phyloP scores from a whole-genome alignment of 2,888 invertebrate species.

The Thereva nobilitata region DNA sequence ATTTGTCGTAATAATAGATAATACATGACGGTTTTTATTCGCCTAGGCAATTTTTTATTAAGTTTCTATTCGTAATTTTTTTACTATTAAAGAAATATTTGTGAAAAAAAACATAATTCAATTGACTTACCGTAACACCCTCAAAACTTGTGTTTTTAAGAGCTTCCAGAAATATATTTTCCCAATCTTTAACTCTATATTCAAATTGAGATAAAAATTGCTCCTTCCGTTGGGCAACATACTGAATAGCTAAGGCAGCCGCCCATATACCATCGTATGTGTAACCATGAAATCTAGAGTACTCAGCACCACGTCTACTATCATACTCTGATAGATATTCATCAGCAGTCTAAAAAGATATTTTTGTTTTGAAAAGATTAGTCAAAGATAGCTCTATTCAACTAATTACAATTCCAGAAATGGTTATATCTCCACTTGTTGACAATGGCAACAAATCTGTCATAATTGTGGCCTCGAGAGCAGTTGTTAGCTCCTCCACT shows the following conservation, averaged over 20 bases:
- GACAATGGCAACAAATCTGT: conserved; percentile 86
- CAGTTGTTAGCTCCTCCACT: conserved; percentile 71
- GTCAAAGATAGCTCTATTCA: background rate
- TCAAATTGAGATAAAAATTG: conserved; percentile 80
- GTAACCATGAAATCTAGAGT: conserved; percentile 95
- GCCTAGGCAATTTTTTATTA: too few species aligned
- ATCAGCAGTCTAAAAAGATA: conserved; percentile 73
- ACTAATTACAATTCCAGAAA: conserved; percentile 82
- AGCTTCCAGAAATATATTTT: conserved; percentile 82
- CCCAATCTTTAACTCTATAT: conserved; percentile 86
- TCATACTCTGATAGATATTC: conserved; percentile 88
- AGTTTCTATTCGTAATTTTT: background rate
- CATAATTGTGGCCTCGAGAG: conserved; percentile 85
- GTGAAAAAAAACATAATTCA: background rate
- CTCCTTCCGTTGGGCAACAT: conserved; percentile 80
- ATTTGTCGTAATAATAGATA: too few species aligned
- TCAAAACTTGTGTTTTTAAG: conserved; percentile 91
- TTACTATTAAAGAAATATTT: background rate
- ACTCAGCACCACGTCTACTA: conserved; percentile 76
- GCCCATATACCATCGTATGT: conserved; percentile 99
- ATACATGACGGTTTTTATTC: too few species aligned
- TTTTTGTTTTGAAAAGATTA: conserved; percentile 2
- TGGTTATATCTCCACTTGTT: conserved; percentile 82
- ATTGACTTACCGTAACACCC: conserved; percentile 74
- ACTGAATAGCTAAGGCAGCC: conserved; percentile 91